A percentile compares a stretch with the other conserved stretches of the same genome.
phyloP scores from a whole-genome alignment of 2,113 vertebrate genomes.

The Herpailurus yagouaroundi region DNA sequence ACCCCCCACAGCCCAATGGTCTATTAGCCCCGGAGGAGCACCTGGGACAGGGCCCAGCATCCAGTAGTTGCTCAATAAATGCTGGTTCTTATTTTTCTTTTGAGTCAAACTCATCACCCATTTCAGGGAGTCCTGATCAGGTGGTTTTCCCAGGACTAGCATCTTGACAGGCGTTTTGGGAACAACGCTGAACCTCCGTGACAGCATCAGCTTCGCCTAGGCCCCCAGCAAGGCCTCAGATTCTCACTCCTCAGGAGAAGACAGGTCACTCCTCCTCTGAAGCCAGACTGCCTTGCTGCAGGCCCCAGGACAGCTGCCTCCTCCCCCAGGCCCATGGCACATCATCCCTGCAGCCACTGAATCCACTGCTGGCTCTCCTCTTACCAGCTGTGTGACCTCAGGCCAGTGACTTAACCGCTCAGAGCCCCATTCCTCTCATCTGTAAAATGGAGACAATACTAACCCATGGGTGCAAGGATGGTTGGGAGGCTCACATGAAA shows the following conservation, averaged over 20 bases:
- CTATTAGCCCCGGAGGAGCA: background rate
- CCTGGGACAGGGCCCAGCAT: background rate
- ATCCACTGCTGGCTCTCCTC: background rate
- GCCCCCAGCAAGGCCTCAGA: background rate
- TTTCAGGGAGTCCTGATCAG: background rate
- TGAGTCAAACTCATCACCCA: background rate
- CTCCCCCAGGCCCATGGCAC: background rate
- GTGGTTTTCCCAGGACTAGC: background rate
- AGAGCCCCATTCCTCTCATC: background rate
- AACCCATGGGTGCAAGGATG: background rate
- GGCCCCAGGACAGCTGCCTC: background rate
- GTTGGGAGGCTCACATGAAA: background rate
- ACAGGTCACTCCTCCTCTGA: background rate
- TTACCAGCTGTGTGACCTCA: background rate
- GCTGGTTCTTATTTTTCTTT: background rate
- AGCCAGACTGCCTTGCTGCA: background rate
- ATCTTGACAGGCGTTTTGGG: background rate
- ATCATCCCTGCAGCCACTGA: background rate
- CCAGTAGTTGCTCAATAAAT: background rate
- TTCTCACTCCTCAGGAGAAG: background rate
- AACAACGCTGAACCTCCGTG: background rate
- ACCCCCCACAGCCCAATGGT: rapidly evolving
- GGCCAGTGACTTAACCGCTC: background rate
- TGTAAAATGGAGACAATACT: background rate
- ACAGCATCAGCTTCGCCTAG: no score